These are phyloP conservation scores for Ardeotis arabs DNA, from an alignment of 2,113 vertebrate species.

Conservation along the genomic window DNA sequence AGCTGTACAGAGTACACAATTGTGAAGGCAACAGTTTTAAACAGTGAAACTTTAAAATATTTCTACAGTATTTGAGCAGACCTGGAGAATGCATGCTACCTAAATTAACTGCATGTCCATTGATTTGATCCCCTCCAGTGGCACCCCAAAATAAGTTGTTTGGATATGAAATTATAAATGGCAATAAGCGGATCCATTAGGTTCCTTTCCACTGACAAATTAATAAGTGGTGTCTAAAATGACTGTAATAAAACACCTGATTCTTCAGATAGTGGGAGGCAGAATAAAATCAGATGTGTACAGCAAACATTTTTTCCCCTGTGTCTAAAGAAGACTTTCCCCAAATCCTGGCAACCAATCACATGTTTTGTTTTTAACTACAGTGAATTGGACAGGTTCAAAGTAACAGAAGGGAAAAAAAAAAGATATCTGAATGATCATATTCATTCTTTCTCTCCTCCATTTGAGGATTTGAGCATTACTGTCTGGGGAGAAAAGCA, in stretches of 20 bases:
- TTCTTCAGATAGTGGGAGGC: not conserved
- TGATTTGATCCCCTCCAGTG: not conserved
- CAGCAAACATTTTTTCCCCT: not conserved
- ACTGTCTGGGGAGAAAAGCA: not conserved
- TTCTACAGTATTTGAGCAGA: not conserved
- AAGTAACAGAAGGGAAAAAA: not conserved
- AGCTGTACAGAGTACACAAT: rapidly evolving
- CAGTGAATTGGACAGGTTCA: not conserved
- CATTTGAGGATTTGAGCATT: not conserved
- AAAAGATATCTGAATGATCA: not conserved
- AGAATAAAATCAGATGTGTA: not conserved
- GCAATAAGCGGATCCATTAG: not conserved
- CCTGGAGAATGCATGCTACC: not conserved
- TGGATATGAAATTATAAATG: not conserved
- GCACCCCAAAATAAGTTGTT: not conserved
- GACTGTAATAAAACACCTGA: not conserved
- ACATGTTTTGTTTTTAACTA: not conserved
- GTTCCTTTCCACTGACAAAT: not conserved
- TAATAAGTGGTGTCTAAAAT: not conserved
- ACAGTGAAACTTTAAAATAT: not conserved
- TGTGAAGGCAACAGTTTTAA: not conserved
- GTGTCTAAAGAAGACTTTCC: not conserved
- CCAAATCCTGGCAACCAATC: not conserved
- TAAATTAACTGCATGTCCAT: not conserved
- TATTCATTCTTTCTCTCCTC: not conserved